Evolutionary conservation across 1,140 invertebrate genomes (phyloP).

Genomic region (Rhagoletis zephyria): DNA sequence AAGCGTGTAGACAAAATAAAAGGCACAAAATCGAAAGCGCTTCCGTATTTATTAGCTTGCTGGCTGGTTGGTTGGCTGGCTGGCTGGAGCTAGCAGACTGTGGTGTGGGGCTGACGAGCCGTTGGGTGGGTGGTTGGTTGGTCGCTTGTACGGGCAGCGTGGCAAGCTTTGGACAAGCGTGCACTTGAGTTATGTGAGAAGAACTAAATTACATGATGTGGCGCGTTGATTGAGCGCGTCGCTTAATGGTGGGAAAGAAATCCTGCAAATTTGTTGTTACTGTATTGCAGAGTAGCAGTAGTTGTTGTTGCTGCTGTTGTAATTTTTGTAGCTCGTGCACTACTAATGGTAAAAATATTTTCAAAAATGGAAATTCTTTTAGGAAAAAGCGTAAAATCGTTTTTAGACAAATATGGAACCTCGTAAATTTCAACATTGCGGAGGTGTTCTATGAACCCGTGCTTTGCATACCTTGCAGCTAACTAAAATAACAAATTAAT

Average conservation of each 20-base stretch:
- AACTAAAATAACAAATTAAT: too few relatives aligned
- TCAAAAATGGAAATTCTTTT: too few relatives aligned
- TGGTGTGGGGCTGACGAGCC: background rate
- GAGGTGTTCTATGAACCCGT: too few relatives aligned
- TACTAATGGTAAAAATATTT: too few relatives aligned
- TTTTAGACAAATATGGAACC: too few relatives aligned
- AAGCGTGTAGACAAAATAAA: background rate
- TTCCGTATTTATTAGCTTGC: slow-evolving; percentile 63
- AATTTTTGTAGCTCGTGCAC: too few relatives aligned
- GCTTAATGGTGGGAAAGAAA: slow-evolving; percentile 32
- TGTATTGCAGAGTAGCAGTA: background rate
- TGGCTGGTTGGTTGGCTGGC: background rate
- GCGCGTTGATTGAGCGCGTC: background rate
- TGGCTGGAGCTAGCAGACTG: too few relatives aligned
- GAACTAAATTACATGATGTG: slow-evolving; percentile 7
- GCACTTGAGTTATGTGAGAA: slow-evolving; percentile 47
- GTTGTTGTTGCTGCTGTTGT: background rate
- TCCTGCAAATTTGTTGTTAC: background rate
- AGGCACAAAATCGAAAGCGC: slow-evolving; percentile 59
- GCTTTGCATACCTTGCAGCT: too few relatives aligned
- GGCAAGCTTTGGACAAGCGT: background rate
- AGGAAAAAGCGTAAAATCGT: too few relatives aligned
- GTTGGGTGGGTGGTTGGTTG: background rate
- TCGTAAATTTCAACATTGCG: too few relatives aligned
- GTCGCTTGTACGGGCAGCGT: background rate